These are phyloP conservation scores for Sakesphorus luctuosus DNA, from an alignment of 2,113 vertebrate species.

Conservation along the genomic window DNA sequence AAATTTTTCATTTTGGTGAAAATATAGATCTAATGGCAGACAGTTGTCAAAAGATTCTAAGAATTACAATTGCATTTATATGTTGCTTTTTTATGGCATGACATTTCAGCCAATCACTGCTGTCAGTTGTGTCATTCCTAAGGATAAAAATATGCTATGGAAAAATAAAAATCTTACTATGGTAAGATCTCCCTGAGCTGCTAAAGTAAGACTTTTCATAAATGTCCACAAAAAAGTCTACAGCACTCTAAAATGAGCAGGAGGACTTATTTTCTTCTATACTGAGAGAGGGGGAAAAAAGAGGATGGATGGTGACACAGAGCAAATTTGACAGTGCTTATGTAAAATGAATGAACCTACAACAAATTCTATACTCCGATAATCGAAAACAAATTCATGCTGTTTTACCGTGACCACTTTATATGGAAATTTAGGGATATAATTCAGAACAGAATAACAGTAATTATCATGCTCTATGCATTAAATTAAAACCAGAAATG, in stretches of 20 bases:
- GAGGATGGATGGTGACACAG: constrained; percentile 10
- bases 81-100: background rate
- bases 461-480: constrained; percentile 57
- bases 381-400: constrained; percentile 70
- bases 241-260: background rate
- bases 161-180: background rate
- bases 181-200: background rate
- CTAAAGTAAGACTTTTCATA: constrained; percentile 25
- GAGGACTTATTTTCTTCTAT: background rate
- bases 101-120: background rate
- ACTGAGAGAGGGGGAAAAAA: background rate
- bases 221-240: background rate
- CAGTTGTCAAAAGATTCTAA: background rate
- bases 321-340: constrained; percentile 63
- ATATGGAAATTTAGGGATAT: constrained; percentile 62
- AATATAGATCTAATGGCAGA: background rate
- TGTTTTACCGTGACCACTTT: constrained; percentile 65
- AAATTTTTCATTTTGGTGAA: background rate
- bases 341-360: constrained; percentile 59
- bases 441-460: constrained; percentile 64
- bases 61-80: background rate
- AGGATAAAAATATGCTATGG: background rate
- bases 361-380: constrained; percentile 46
- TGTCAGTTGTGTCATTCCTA: background rate
- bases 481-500: constrained; percentile 66